phyloP scores from a whole-genome alignment of 2,888 invertebrate species.

The Portevinia maculata region DNA sequence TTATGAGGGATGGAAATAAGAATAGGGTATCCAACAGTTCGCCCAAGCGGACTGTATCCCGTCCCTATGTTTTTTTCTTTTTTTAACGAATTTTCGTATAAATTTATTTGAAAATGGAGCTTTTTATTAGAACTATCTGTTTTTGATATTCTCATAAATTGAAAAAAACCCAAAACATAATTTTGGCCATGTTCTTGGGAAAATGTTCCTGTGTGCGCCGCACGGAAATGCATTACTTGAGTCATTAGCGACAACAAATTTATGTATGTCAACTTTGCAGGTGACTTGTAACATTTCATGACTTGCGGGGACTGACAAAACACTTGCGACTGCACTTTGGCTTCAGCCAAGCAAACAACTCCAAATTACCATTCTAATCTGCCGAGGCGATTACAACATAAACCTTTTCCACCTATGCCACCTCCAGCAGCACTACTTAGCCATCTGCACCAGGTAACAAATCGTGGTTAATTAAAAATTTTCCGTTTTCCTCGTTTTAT shows the following conservation, averaged over 20 bases:
- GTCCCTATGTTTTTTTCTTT: too few species aligned
- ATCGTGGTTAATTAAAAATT: slow-evolving; percentile 74
- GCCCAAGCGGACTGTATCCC: too few species aligned
- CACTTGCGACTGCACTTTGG: slow-evolving; percentile 71
- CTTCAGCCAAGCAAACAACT: slow-evolving; percentile 37
- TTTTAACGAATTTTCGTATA: too few species aligned
- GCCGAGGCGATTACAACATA: slow-evolving; percentile 60
- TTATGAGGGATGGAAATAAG: too few species aligned
- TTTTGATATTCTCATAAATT: too few species aligned
- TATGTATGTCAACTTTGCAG: slow-evolving; percentile 69
- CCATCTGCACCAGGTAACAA: slow-evolving; percentile 44
- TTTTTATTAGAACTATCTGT: too few species aligned
- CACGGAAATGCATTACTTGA: slow-evolving; percentile 63
- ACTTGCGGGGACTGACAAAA: slow-evolving; percentile 63
- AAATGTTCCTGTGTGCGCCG: slow-evolving; percentile 50
- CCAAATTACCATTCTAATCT: slow-evolving; percentile 66
- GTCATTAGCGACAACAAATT: slow-evolving; percentile 64
- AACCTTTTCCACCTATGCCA: slow-evolving; percentile 9
- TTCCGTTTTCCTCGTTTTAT: slow-evolving; percentile 64
- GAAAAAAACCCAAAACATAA: too few species aligned
- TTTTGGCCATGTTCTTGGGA: too few species aligned
- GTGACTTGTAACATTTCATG: slow-evolving; percentile 73
- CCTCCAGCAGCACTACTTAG: slow-evolving; percentile 1
- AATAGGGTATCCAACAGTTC: too few species aligned
- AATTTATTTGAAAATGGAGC: too few species aligned